Conservation (phyloP, 2,888 invertebrate species). For the Plebejus anna region DNA sequence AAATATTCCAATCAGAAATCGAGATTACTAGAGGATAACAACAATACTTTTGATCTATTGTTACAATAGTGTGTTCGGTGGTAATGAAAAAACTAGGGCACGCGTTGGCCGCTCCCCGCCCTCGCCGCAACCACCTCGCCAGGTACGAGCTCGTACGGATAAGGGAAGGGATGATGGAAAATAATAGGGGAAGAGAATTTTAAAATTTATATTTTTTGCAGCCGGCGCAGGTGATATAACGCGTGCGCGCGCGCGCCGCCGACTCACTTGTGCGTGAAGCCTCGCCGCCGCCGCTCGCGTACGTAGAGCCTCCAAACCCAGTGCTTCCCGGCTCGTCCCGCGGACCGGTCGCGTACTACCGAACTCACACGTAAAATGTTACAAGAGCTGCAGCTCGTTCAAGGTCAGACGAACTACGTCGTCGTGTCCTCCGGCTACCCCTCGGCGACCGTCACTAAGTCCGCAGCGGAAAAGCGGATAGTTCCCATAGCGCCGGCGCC, state of each 20-base stretch:
- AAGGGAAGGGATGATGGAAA: slow-evolving; percentile 79
- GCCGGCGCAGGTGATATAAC: slow-evolving; percentile 80
- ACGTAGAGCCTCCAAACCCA: slow-evolving; percentile 46
- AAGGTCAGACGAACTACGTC: slow-evolving; percentile 81
- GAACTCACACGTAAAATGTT: slow-evolving; percentile 66
- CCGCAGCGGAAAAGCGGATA: slow-evolving; percentile 72
- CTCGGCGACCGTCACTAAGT: slow-evolving; percentile 69
- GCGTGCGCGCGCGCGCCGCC: slow-evolving; percentile 74
- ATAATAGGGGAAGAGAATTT: slow-evolving; percentile 80
- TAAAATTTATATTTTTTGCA: slow-evolving; percentile 79
- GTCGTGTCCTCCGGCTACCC: slow-evolving; percentile 79
- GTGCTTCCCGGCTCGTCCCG: slow-evolving; percentile 63
- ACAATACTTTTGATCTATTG: background rate
- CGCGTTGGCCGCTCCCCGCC: slow-evolving; percentile 61
- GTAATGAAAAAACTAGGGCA: slow-evolving; percentile 70
- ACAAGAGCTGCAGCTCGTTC: slow-evolving; percentile 76
- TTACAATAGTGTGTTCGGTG: slow-evolving; percentile 46
- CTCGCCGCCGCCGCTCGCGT: slow-evolving; percentile 63
- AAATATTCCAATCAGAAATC: background rate
- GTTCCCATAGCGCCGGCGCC: slow-evolving; percentile 81
- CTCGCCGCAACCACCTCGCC: slow-evolving; percentile 59
- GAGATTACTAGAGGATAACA: background rate
- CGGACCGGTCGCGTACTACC: slow-evolving; percentile 57
- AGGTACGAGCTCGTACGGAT: slow-evolving; percentile 76
- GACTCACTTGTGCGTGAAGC: slow-evolving; percentile 75